Percentiles rank a stretch among this genome's conserved stretches.
Evolutionary conservation across 2,888 invertebrate genomes (phyloP).

Genomic region (Silvanus unidentatus): DNA sequence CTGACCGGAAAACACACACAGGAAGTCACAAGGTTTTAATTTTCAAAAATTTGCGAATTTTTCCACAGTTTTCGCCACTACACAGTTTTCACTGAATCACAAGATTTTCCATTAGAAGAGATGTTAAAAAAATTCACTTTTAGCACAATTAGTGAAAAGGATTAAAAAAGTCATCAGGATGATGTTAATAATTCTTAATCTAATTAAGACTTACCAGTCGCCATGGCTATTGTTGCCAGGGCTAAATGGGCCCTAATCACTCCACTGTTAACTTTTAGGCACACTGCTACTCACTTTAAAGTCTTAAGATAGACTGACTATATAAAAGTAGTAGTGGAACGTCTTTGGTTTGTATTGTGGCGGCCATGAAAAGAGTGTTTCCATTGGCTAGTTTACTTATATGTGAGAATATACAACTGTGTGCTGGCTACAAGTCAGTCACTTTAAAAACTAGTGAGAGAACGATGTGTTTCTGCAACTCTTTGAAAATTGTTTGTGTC

Average conservation of each 20-base stretch:
- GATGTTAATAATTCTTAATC: no score
- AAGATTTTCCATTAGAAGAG: no score
- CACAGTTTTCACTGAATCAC: no score
- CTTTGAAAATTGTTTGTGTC: constrained; percentile 12
- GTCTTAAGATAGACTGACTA: constrained; percentile 37
- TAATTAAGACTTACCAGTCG: constrained; percentile 38
- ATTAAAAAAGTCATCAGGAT: no score
- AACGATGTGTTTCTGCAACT: constrained; percentile 17
- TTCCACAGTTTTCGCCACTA: no score
- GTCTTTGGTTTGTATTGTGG: constrained; percentile 28
- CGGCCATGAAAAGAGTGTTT: constrained; percentile 29
- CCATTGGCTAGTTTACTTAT: constrained; percentile 25
- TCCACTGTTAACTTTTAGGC: constrained; percentile 32
- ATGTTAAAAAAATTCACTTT: constrained; percentile 6
- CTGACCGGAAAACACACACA: no score
- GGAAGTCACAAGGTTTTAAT: no score
- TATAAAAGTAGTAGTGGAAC: constrained; percentile 26
- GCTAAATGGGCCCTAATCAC: constrained; percentile 32
- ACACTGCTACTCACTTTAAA: constrained; percentile 35
- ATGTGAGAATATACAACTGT: constrained; percentile 20
- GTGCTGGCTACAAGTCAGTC: constrained; percentile 22
- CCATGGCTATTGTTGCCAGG: constrained; percentile 37
- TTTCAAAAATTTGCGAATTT: no score
- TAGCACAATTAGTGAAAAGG: no score
- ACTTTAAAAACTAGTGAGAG: constrained; percentile 19